These are phyloP conservation scores for Caenorhabditis macrosperma DNA, from an alignment of 2,888 invertebrate species.

Conservation along the genomic window DNA sequence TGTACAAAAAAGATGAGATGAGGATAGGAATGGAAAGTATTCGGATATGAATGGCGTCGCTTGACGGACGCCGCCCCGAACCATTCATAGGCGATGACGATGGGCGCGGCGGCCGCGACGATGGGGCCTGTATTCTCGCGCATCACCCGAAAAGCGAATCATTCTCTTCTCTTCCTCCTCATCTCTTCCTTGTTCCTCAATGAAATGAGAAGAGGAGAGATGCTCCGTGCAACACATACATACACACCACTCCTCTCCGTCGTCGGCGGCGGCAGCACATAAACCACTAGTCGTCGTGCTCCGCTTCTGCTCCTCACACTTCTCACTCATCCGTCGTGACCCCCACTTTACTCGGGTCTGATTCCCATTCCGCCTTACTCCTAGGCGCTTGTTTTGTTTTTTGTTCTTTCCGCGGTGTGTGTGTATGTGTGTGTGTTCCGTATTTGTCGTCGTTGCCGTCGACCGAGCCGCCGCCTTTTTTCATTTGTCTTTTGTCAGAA, in stretches of 20 bases:
- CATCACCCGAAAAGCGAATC: background rate
- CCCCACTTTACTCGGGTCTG: slow-evolving; percentile 21
- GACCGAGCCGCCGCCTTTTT: slow-evolving; percentile 18
- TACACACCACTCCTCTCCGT: slow-evolving; percentile 10
- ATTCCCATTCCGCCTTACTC: slow-evolving; percentile 13
- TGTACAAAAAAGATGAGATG: slow-evolving; percentile 37
- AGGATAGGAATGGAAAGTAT: slow-evolving; percentile 36
- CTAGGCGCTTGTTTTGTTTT: slow-evolving; percentile 26
- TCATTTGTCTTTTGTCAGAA: slow-evolving; percentile 29
- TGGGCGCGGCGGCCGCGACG: slow-evolving; percentile 3
- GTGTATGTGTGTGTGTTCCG: slow-evolving; percentile 39
- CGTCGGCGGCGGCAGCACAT: too few relatives aligned
- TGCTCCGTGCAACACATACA: slow-evolving; percentile 14
- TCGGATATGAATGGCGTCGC: slow-evolving; percentile 45
- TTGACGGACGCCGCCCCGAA: slow-evolving; percentile 14
- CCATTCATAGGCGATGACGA: slow-evolving; percentile 45
- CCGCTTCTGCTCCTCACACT: slow-evolving; percentile 3
- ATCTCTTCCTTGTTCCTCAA: slow-evolving; percentile 9
- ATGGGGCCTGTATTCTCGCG: background rate
- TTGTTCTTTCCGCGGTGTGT: slow-evolving; percentile 23
- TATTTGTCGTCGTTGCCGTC: slow-evolving; percentile 30
- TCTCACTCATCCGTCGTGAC: slow-evolving; percentile 11
- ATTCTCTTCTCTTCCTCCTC: slow-evolving; percentile 6
- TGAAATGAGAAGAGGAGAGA: slow-evolving; percentile 13
- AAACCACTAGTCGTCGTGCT: slow-evolving; percentile 12